phyloP scores from a whole-genome alignment of 2,113 vertebrate genomes.

The Callospermophilus lateralis region DNA sequence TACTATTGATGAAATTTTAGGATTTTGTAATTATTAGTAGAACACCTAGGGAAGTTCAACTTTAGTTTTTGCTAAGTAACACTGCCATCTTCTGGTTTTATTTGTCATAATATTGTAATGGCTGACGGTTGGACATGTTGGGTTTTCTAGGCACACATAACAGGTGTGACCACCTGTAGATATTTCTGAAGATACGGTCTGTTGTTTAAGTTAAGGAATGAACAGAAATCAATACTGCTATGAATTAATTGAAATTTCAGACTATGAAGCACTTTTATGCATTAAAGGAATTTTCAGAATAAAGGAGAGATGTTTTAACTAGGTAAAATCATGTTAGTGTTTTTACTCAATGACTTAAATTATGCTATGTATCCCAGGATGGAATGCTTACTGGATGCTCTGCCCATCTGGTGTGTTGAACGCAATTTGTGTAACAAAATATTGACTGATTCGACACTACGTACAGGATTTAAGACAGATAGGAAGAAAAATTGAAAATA shows the following conservation, averaged over 20 bases:
- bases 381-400: not conserved
- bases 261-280: not conserved
- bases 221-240: not conserved
- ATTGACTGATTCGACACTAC: not conserved
- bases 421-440: not conserved
- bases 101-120: not conserved
- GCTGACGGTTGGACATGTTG: not conserved
- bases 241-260: not conserved
- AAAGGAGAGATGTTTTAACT: not conserved
- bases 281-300: not conserved
- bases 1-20: slow-evolving; percentile 79
- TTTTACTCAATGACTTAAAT: not conserved
- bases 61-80: slow-evolving; percentile 75
- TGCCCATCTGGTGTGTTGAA: not conserved
- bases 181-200: not conserved
- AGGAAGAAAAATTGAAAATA: not conserved
- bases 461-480: not conserved
- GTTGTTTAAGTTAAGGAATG: not conserved
- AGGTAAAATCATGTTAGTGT: not conserved
- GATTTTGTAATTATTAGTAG: slow-evolving; percentile 80
- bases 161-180: not conserved
- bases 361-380: not conserved
- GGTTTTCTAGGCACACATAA: not conserved
- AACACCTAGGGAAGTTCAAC: not conserved
- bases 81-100: slow-evolving; percentile 87